A percentile compares a stretch with the other conserved stretches of the same genome.
These are phyloP conservation scores for Schmidtea mediterranea DNA, from an alignment of 1,140 invertebrate genomes.

Conservation along the genomic window DNA sequence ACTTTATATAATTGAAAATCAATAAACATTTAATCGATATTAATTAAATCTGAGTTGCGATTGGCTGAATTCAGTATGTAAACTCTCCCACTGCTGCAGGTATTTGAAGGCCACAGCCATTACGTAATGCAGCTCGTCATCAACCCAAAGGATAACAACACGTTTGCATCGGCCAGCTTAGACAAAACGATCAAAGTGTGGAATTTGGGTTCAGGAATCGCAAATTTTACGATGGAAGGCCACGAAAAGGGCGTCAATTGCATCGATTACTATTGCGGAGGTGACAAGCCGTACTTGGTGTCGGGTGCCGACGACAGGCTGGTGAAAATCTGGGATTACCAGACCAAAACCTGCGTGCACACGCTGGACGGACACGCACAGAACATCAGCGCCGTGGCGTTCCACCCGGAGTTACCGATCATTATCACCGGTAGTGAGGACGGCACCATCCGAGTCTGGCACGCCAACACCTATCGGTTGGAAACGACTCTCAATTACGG, in stretches of 20 bases:
- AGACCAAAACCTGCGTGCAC: constrained; percentile 80
- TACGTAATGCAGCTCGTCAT: constrained; percentile 99
- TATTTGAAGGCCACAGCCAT: constrained; percentile 55
- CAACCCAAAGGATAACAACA: constrained; percentile 99
- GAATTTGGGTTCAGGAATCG: constrained; percentile 77
- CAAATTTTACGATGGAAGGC: constrained; percentile 91
- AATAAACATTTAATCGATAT: no score
- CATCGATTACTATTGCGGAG: constrained; percentile 95
- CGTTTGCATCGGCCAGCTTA: constrained; percentile 90
- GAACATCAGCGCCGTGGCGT: constrained; percentile 60
- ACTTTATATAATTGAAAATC: no score
- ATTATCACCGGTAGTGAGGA: constrained; percentile 90
- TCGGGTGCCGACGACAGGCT: constrained; percentile 87
- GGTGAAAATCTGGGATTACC: constrained; percentile 97
- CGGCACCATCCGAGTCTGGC: constrained; percentile 29
- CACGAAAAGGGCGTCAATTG: constrained; percentile 97
- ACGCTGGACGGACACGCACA: constrained; percentile 85
- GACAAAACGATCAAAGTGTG: constrained; percentile 92
- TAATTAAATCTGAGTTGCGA: no score
- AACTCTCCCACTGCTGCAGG: no score
- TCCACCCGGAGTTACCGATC: constrained; percentile 89
- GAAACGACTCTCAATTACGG: constrained; percentile 93
- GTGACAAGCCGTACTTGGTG: constrained; percentile 96
- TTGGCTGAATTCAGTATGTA: no score
- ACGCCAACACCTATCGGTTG: constrained; percentile 26